Percentiles rank a stretch among this genome's conserved stretches.
Conservation (phyloP, 2,888 invertebrate genomes). For the Euphydryas editha region DNA sequence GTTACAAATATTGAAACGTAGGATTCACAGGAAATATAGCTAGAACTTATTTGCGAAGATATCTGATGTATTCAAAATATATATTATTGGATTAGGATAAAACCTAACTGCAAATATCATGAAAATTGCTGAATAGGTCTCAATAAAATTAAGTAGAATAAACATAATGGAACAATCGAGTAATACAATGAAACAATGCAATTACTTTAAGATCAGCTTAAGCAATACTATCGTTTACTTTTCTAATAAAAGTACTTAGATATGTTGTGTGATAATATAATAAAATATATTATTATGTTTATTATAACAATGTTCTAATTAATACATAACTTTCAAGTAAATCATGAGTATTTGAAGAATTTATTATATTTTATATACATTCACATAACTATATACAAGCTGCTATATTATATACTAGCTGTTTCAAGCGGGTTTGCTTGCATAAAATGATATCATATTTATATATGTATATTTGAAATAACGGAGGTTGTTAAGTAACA, state of each 20-base stretch:
- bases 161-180: not conserved
- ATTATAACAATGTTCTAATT: not conserved
- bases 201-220: slow-evolving; percentile 13
- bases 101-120: not conserved
- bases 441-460: too few species aligned
- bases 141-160: slow-evolving; percentile 5
- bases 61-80: too few species aligned
- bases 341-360: slow-evolving; percentile 8
- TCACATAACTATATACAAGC: too few species aligned
- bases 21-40: too few species aligned
- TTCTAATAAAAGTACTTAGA: not conserved
- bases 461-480: too few species aligned
- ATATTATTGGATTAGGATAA: too few species aligned
- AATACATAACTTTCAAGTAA: slow-evolving; percentile 18
- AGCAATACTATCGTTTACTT: slow-evolving; percentile 9
- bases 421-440: too few species aligned
- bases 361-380: not conserved
- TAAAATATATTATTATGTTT: not conserved
- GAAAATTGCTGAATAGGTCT: slow-evolving; percentile 5
- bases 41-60: too few species aligned
- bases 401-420: too few species aligned
- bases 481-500: too few species aligned
- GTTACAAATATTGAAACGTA: too few species aligned
- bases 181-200: slow-evolving; percentile 14
- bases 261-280: not conserved